These are phyloP conservation scores for Vireo griseus DNA, from an alignment of 2,797 vertebrate genomes.

Conservation along the genomic window DNA sequence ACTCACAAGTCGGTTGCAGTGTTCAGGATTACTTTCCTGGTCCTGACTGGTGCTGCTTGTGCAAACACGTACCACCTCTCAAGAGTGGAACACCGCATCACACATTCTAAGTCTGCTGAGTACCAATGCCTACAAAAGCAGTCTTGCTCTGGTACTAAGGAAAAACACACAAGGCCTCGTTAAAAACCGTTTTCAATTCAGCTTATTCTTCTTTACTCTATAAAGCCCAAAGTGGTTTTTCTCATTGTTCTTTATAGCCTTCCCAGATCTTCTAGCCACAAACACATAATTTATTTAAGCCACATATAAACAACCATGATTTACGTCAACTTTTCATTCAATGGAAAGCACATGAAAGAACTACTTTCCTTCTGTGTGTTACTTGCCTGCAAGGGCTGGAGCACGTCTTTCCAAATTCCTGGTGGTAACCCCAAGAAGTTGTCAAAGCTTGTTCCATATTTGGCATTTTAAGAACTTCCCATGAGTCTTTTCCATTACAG, in stretches of 20 bases:
- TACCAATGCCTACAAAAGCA: background rate
- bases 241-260: constrained; percentile 12
- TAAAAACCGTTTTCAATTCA: background rate
- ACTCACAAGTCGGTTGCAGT: background rate
- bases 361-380: constrained; percentile 12
- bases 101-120: background rate
- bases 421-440: background rate
- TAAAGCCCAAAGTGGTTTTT: constrained; percentile 14
- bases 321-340: constrained; percentile 39
- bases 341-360: constrained; percentile 23
- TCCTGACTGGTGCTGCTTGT: background rate
- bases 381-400: constrained; percentile 4
- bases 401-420: background rate
- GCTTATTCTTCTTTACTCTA: background rate
- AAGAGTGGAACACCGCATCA: background rate
- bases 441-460: background rate
- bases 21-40: background rate
- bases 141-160: background rate
- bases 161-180: background rate
- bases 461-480: constrained; percentile 8
- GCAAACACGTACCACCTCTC: background rate
- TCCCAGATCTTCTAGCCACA: constrained; percentile 11
- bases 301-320: constrained; percentile 11
- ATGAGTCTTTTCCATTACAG: background rate
- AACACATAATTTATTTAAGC: constrained; percentile 42